Evolutionary conservation across 2,888 invertebrate species (phyloP).

Genomic region (Hymenopus coronatus): DNA sequence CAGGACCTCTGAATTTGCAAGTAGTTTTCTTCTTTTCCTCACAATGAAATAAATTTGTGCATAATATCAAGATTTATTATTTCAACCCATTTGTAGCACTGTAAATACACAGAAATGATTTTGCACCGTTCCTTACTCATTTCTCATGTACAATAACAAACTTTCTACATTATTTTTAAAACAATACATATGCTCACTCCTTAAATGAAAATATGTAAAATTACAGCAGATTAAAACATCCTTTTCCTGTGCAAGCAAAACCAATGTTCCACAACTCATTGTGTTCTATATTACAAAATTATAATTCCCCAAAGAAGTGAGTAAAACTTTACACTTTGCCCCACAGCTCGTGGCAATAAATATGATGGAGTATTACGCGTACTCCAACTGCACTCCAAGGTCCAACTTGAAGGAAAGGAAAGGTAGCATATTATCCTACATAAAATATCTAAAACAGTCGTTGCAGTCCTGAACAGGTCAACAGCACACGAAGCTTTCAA

Average conservation of each 20-base stretch:
- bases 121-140: background rate
- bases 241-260: background rate
- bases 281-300: conserved; percentile 12
- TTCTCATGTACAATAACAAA: background rate
- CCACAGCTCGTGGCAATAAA: conserved; percentile 2
- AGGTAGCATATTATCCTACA: background rate
- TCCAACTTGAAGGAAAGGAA: background rate
- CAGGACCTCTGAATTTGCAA: too few species aligned
- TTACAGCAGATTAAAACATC: background rate
- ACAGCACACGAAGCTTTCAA: background rate
- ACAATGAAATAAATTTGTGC: background rate
- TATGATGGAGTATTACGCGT: background rate
- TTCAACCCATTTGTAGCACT: background rate
- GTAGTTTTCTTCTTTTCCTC: too few species aligned
- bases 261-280: background rate
- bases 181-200: background rate
- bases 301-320: background rate
- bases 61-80: background rate
- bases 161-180: conserved; percentile 8
- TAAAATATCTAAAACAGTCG: background rate
- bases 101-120: background rate
- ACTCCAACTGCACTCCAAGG: too few species aligned
- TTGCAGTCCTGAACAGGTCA: too few species aligned
- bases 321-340: conserved; percentile 13
- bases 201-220: conserved; percentile 5